phyloP scores from a whole-genome alignment of 2,113 vertebrate genomes.

The Vulpes ferrilata region DNA sequence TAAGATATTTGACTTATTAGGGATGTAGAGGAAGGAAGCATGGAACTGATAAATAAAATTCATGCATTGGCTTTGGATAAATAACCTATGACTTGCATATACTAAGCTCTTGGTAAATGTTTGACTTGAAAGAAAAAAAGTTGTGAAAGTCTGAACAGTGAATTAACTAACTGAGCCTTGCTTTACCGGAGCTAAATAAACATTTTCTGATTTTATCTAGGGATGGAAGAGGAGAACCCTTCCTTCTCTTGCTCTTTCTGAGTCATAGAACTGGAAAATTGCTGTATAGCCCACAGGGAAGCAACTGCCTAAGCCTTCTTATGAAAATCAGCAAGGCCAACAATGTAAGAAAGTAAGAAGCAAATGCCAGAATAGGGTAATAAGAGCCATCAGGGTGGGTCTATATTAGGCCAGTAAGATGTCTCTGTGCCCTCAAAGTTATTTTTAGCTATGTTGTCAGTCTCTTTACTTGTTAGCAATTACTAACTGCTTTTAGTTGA shows the following conservation, averaged over 20 bases:
- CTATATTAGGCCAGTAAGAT: neutral
- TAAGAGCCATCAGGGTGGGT: neutral
- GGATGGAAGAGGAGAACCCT: conserved; percentile 54
- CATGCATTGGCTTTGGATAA: conserved; percentile 20
- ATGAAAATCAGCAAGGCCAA: conserved; percentile 39
- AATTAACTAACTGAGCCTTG: conserved; percentile 44
- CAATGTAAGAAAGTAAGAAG: conserved; percentile 33
- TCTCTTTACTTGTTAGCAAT: conserved; percentile 23
- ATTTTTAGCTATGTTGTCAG: neutral
- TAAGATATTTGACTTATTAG: conserved; percentile 29
- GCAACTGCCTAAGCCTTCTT: conserved; percentile 25
- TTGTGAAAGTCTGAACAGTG: conserved; percentile 13
- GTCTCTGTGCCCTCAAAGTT: neutral
- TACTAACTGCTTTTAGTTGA: neutral
- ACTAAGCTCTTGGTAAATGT: conserved; percentile 51
- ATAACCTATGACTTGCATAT: neutral
- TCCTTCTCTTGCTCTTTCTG: conserved; percentile 66
- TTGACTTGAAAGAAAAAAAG: conserved; percentile 54
- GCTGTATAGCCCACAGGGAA: conserved; percentile 48
- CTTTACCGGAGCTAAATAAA: conserved; percentile 51
- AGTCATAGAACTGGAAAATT: conserved; percentile 60
- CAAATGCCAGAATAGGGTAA: conserved; percentile 24
- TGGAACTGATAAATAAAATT: conserved; percentile 17
- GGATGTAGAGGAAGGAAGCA: conserved; percentile 4
- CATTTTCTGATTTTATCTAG: conserved; percentile 62